A percentile compares a stretch with the other conserved stretches of the same genome.
phyloP scores from a whole-genome alignment of 2,113 vertebrate species.

The Columba livia region DNA sequence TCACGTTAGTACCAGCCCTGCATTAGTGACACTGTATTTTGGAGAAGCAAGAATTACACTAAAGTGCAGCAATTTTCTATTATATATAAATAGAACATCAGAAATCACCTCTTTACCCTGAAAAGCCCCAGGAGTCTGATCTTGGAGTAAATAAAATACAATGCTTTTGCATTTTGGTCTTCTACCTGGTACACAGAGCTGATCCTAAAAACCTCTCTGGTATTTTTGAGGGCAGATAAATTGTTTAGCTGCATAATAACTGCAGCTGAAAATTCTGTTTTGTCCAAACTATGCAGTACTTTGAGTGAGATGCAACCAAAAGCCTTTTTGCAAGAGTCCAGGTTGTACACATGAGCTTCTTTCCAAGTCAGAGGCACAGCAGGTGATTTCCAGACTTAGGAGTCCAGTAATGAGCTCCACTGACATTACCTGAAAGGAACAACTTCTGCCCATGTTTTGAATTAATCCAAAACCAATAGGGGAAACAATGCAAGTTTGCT shows the following conservation, averaged over 20 bases:
- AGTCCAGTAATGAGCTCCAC: not conserved
- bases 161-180: conserved; percentile 17
- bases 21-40: not conserved
- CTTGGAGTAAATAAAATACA: conserved; percentile 1
- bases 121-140: not conserved
- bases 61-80: conserved; percentile 18
- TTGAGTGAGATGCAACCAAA: not conserved
- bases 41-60: not conserved
- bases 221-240: not conserved
- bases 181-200: not conserved
- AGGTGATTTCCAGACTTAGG: not conserved
- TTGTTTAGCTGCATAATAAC: not conserved
- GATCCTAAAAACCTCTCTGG: not conserved
- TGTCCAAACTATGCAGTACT: not conserved
- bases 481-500: not conserved
- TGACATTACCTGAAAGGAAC: not conserved
- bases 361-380: not conserved
- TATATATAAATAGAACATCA: conserved; percentile 11
- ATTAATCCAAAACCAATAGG: not conserved
- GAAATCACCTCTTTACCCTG: conserved; percentile 17
- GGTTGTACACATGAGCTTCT: not conserved
- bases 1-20: not conserved
- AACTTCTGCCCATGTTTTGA: not conserved
- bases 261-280: not conserved
- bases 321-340: not conserved